Conservation (phyloP, 2,888 invertebrate genomes). For the Panopea generosa region DNA sequence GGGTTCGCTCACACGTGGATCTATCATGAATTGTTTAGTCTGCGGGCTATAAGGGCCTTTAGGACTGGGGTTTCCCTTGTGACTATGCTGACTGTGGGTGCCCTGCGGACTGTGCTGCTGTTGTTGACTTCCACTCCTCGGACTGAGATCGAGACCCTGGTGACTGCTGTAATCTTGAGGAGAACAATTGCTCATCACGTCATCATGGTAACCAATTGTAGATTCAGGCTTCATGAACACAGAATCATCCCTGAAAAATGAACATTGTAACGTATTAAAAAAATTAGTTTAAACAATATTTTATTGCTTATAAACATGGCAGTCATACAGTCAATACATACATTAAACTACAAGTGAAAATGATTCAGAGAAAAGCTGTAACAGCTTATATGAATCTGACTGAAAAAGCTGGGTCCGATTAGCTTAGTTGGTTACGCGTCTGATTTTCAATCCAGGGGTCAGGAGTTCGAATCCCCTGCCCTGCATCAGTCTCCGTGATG, state of each 20-base stretch:
- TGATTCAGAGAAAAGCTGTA: too few species aligned
- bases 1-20: background rate
- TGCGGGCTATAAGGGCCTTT: constrained; percentile 3
- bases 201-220: constrained; percentile 23
- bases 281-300: background rate
- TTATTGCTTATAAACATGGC: background rate
- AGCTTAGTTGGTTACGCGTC: too few species aligned
- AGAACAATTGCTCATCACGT: constrained; percentile 14
- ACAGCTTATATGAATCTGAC: background rate
- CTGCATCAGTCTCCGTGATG: too few species aligned
- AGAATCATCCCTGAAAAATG: constrained; percentile 15
- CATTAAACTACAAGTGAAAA: too few species aligned
- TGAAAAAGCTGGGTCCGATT: too few species aligned
- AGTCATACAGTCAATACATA: too few species aligned
- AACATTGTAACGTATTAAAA: background rate
- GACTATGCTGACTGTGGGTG: constrained; percentile 16
- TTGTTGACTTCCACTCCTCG: constrained; percentile 18
- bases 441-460: too few species aligned
- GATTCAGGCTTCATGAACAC: constrained; percentile 17
- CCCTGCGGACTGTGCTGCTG: constrained; percentile 17
- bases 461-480: too few species aligned
- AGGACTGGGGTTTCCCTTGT: constrained; percentile 5
- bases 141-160: constrained; percentile 57
- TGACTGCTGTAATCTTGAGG: constrained; percentile 32
- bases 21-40: constrained; percentile 11